These are phyloP conservation scores for Sceliomorpha sp. DNA, from an alignment of 2,888 invertebrate genomes.

Conservation along the genomic window DNA sequence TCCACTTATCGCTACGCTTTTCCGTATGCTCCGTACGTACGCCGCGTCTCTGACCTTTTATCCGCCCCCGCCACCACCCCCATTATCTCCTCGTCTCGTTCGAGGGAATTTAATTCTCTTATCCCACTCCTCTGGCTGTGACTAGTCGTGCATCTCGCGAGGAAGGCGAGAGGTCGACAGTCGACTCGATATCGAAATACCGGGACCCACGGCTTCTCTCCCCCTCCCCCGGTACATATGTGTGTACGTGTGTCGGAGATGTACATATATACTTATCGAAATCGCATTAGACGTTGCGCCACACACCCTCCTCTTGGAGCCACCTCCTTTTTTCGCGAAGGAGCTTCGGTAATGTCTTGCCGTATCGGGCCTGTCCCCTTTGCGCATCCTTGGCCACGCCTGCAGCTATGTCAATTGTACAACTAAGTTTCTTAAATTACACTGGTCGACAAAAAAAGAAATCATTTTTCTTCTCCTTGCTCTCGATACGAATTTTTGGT, in stretches of 20 bases:
- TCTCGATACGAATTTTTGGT: no score
- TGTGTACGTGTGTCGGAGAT: slow-evolving; percentile 54
- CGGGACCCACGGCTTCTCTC: no score
- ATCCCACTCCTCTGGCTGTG: slow-evolving; percentile 21
- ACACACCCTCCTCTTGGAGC: slow-evolving; percentile 37
- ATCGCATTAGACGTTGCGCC: slow-evolving; percentile 39
- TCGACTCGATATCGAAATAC: slow-evolving; percentile 24
- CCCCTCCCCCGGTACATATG: slow-evolving; percentile 39
- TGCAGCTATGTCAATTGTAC: slow-evolving; percentile 54
- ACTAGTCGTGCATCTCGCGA: slow-evolving; percentile 58
- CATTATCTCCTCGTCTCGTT: slow-evolving; percentile 54
- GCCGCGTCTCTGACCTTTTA: slow-evolving; percentile 48
- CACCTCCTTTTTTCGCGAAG: slow-evolving; percentile 55
- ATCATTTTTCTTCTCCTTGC: no score
- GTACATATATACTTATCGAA: slow-evolving; percentile 15
- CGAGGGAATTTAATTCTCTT: slow-evolving; percentile 37
- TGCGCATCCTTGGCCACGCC: slow-evolving; percentile 59
- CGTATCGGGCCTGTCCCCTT: slow-evolving; percentile 48
- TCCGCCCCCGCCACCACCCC: no score
- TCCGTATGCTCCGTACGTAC: slow-evolving; percentile 9
- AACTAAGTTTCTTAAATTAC: no score
- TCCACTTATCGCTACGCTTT: slow-evolving; percentile 19
- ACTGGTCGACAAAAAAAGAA: no score
- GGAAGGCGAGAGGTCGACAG: slow-evolving; percentile 37
- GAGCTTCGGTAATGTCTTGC: slow-evolving; percentile 53